phyloP scores from a whole-genome alignment of 2,888 invertebrate genomes.

The Choristoneura rosaceana region DNA sequence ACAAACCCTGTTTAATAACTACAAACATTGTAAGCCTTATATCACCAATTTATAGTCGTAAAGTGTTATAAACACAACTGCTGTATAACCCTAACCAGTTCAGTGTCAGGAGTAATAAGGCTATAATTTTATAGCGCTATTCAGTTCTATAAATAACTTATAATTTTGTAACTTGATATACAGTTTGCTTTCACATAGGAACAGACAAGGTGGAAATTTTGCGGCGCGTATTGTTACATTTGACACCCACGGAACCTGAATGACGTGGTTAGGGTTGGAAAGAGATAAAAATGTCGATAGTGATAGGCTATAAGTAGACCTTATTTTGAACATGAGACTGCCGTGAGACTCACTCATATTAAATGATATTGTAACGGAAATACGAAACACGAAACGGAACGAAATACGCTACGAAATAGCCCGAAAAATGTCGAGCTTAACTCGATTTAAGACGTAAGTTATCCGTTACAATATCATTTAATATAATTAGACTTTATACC shows the following conservation, averaged over 20 bases:
- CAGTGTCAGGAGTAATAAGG: slow-evolving; percentile 7
- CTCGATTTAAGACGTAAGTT: no score
- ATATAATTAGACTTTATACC: no score
- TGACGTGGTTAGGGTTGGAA: not conserved
- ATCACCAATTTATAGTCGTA: not conserved
- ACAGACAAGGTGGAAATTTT: slow-evolving; percentile 11
- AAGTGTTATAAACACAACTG: not conserved
- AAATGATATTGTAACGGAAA: no score
- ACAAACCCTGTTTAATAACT: not conserved
- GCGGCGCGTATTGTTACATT: slow-evolving; percentile 16
- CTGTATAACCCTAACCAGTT: not conserved
- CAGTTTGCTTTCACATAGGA: slow-evolving; percentile 8
- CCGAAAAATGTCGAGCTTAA: no score
- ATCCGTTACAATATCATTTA: no score
- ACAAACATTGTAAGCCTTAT: not conserved
- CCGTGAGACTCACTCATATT: no score
- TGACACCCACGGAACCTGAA: slow-evolving; percentile 8
- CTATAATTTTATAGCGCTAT: slow-evolving; percentile 12
- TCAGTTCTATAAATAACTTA: slow-evolving; percentile 11
- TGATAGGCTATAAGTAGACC: no score
- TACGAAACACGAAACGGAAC: no score
- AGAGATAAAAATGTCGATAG: no score
- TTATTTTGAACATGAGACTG: no score
- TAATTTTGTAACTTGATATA: slow-evolving; percentile 11
- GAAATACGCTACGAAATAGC: no score